Evolutionary conservation across 2,797 vertebrate species (phyloP), one percentile per base, ranked within the genome.

Genomic region (Clarias laeviceps): DNA sequence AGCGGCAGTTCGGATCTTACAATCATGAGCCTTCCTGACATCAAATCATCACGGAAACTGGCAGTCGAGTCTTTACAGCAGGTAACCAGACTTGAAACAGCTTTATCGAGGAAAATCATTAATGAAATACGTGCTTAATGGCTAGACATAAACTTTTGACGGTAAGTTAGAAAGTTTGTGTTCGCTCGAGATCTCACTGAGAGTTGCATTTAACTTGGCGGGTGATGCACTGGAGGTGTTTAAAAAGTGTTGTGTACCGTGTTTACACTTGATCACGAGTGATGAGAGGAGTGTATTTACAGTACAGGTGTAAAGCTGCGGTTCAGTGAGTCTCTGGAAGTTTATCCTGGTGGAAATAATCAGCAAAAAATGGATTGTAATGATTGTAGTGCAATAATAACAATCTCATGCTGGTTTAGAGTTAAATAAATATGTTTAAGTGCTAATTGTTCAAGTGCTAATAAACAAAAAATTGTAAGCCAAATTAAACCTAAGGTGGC

Each of bases 11-110:
- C 50, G 61, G 78, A 80, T 45, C 32, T 37, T 0, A 7, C 7
- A 7, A 77, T 59, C 29, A 96, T 96, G 95, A 96, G 95, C 82
- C 90, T 95, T 8, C 93, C 93, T 45, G 95, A 95, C 84, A 90
- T 74, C 72, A 95, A 89, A 66, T 85, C 93, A 0, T 0, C 83
- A 0, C 89, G 78, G 0, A 94, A 94, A 82, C 90, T 83, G 14
- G 87, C 91, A 3, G 76, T 90, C 1, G n/a, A 88, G 0, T 73
- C 89, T 0, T 1, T 56, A 0, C 78, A 87, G 24, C 65, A 83
- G 79, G 95, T 95, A 92, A 90, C 8, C 5, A 20, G 14, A 27
- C 59, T 4, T 27, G 20, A 12, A 24, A 24, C 50, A 14, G 32
- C 4, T 17, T 40, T 79, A 54, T 40, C 79, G 50, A 24, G 11